Evolutionary conservation across 2,797 vertebrate genomes (phyloP).

Genomic region (Hypotaenidia philippensis): DNA sequence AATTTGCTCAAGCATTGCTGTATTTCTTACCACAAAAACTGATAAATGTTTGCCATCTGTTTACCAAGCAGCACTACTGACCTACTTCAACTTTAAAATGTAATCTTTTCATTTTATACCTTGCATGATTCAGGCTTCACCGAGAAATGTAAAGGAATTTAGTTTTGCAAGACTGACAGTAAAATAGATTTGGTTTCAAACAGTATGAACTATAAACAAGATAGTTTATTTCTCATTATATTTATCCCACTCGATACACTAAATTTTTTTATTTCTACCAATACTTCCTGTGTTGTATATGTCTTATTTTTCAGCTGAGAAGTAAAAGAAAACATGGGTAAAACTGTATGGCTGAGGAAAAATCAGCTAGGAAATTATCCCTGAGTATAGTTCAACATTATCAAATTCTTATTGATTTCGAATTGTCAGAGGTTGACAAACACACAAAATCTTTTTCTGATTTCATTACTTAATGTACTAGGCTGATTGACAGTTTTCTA

Average conservation of each 20-base stretch:
- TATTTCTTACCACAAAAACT: neutral
- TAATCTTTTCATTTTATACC: neutral
- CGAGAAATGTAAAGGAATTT: neutral
- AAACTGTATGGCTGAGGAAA: neutral
- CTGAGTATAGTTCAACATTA: neutral
- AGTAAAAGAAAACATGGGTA: neutral
- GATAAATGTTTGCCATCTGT: neutral
- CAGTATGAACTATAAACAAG: neutral
- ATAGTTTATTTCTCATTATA: neutral
- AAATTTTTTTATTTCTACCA: neutral
- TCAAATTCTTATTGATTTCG: conserved; percentile 37
- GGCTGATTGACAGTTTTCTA: neutral
- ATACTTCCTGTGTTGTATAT: neutral
- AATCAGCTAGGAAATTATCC: neutral
- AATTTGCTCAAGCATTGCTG: neutral
- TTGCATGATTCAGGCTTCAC: neutral
- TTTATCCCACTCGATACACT: neutral
- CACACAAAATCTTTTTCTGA: conserved; percentile 2
- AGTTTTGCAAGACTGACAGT: neutral
- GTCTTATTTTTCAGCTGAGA: neutral
- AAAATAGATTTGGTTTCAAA: neutral
- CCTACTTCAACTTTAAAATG: neutral
- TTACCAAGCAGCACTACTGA: neutral
- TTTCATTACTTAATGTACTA: conserved; percentile 18
- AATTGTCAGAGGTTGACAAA: conserved; percentile 20